phyloP scores from a whole-genome alignment of 2,113 vertebrate genomes.

The Glaucomys volans region DNA sequence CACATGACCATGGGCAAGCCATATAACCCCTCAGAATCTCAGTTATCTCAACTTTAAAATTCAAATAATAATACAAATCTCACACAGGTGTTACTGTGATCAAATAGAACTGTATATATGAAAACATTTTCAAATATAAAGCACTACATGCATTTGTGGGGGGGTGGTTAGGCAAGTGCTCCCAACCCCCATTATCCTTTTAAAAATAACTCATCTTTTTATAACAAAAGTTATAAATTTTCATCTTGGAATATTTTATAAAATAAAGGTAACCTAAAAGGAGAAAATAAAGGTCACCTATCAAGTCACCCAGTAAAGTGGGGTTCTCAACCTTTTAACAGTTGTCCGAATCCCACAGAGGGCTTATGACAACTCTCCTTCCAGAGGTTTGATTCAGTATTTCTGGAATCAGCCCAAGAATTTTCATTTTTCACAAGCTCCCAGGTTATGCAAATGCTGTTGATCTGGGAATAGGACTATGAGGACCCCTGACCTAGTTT shows the following conservation, averaged over 20 bases:
- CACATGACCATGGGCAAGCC: background rate
- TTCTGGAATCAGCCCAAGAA: background rate
- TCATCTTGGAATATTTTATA: conserved; percentile 16
- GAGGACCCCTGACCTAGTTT: background rate
- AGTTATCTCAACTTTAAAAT: background rate
- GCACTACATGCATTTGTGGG: background rate
- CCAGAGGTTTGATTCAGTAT: background rate
- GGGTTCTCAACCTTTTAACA: background rate
- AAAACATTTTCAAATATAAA: background rate
- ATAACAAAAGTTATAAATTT: conserved; percentile 2
- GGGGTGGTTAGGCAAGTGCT: too few relatives aligned
- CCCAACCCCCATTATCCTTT: background rate
- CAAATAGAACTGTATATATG: background rate
- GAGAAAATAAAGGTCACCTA: background rate
- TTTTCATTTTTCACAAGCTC: background rate
- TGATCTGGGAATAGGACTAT: background rate
- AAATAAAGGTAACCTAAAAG: background rate
- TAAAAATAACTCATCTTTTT: background rate
- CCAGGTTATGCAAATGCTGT: background rate
- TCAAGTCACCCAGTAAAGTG: background rate
- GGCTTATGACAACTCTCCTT: background rate
- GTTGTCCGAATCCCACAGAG: background rate
- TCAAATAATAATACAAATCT: background rate
- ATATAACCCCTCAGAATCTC: background rate
- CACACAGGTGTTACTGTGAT: background rate